Percentiles rank a stretch among this genome's conserved stretches.
phyloP scores from a whole-genome alignment of 2,113 vertebrate species.

The Myodes glareolus region DNA sequence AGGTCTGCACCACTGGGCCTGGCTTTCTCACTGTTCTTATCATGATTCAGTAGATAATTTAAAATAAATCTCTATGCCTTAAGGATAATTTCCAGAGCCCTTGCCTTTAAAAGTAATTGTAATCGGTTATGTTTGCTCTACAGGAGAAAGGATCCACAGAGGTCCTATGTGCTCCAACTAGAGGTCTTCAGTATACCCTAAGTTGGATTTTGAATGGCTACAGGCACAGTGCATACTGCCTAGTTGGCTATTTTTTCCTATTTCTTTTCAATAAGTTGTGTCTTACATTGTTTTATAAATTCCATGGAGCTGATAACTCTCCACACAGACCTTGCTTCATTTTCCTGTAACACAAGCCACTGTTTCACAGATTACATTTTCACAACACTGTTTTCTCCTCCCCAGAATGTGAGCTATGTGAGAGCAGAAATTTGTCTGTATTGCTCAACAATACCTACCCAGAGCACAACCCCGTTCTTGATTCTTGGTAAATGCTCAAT shows the following conservation, averaged over 20 bases:
- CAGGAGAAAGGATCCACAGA: background rate
- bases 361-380: background rate
- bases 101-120: background rate
- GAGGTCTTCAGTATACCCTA: background rate
- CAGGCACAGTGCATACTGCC: background rate
- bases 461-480: background rate
- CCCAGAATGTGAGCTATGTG: background rate
- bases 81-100: constrained; percentile 2
- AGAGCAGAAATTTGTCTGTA: background rate
- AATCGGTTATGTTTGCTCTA: background rate
- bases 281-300: background rate
- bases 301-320: background rate
- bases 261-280: background rate
- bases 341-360: background rate
- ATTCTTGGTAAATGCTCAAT: background rate
- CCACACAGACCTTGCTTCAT: background rate
- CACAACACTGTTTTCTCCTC: background rate
- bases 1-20: background rate
- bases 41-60: background rate
- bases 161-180: background rate
- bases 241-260: background rate
- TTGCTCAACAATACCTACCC: background rate
- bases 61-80: background rate
- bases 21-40: background rate
- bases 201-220: background rate